Evolutionary conservation across 2,113 vertebrate species (phyloP).

Genomic region (Alexandromys fortis): DNA sequence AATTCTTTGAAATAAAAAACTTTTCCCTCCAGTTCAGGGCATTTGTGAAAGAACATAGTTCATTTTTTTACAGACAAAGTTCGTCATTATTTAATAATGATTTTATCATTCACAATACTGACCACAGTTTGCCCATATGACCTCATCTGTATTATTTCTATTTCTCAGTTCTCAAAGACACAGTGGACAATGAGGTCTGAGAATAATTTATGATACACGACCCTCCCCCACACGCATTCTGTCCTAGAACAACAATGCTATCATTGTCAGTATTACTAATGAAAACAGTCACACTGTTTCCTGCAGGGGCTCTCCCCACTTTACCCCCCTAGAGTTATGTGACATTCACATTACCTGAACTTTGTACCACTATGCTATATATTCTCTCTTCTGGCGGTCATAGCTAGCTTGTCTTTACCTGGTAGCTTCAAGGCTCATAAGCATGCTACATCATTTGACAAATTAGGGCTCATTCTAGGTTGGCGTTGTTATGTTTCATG

Average conservation of each 20-base stretch:
- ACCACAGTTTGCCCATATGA: background rate
- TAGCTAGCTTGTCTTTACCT: background rate
- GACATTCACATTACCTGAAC: background rate
- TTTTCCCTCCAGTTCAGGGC: background rate
- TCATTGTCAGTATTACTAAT: background rate
- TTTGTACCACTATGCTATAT: background rate
- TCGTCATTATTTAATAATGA: background rate
- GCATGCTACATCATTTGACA: background rate
- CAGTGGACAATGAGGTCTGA: background rate
- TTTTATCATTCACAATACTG: background rate
- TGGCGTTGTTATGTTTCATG: background rate
- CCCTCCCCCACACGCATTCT: background rate
- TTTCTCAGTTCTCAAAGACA: background rate
- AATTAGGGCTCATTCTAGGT: background rate
- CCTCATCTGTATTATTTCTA: background rate
- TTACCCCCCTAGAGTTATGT: background rate
- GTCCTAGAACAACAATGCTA: background rate
- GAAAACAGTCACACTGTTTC: background rate
- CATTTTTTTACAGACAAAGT: background rate
- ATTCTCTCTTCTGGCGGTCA: background rate
- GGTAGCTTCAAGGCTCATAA: background rate
- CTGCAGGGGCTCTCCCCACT: background rate
- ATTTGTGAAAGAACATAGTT: background rate
- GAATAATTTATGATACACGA: background rate
- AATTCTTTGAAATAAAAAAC: background rate